Evolutionary conservation across 2,797 vertebrate species (phyloP).

Genomic region (Anisognathus igniventris): DNA sequence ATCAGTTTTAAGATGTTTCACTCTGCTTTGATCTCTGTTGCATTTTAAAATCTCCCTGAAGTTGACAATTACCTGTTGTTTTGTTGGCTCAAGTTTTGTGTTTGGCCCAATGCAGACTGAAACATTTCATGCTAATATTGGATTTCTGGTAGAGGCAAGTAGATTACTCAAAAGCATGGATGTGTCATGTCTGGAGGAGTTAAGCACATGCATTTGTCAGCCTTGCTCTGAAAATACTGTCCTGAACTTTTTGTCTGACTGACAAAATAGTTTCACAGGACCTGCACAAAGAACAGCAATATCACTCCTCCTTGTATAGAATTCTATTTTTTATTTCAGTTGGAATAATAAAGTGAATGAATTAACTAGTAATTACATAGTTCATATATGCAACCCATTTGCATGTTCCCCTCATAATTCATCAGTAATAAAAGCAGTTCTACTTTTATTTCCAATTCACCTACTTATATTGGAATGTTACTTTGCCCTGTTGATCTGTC

Average conservation of each 20-base stretch:
- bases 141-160: not conserved
- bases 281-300: not conserved
- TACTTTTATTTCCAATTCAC: not conserved
- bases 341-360: constrained; percentile 5
- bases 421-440: not conserved
- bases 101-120: not conserved
- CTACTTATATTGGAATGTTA: not conserved
- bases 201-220: not conserved
- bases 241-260: not conserved
- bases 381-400: not conserved
- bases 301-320: not conserved
- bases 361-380: not conserved
- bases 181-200: not conserved
- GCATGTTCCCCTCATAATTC: not conserved
- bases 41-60: not conserved
- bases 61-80: not conserved
- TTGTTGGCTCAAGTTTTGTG: not conserved
- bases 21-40: not conserved
- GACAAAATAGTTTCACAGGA: not conserved
- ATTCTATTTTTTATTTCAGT: not conserved
- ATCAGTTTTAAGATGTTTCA: not conserved
- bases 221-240: not conserved
- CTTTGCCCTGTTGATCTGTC: not conserved
- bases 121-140: not conserved
- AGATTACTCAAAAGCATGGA: not conserved